Conservation (phyloP, 2,888 invertebrate species). For the Ormyrus thymus region DNA sequence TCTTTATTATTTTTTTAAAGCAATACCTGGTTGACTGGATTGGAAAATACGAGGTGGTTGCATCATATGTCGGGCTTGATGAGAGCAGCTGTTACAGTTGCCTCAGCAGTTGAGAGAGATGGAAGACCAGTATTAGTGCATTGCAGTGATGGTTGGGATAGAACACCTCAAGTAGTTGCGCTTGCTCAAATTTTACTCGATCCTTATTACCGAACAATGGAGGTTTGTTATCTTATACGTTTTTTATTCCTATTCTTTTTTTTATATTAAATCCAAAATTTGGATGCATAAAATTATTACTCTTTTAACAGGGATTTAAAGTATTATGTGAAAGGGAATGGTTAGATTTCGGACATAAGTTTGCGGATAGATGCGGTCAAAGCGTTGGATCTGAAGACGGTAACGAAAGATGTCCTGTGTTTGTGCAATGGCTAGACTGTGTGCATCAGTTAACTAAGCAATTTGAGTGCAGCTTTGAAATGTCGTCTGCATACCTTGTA, state of each 20-base stretch:
- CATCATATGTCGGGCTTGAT: slow-evolving; percentile 91
- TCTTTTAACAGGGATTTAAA: slow-evolving; percentile 87
- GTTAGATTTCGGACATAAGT: slow-evolving; percentile 99
- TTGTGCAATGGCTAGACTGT: slow-evolving; percentile 98
- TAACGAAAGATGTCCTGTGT: slow-evolving; percentile 98
- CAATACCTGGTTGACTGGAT: slow-evolving; percentile 84
- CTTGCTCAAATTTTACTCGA: slow-evolving; percentile 94
- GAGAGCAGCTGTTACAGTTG: slow-evolving; percentile 87
- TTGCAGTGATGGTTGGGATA: slow-evolving; percentile 99
- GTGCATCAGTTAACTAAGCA: slow-evolving; percentile 93
- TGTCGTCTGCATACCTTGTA: slow-evolving; percentile 94
- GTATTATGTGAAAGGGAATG: slow-evolving; percentile 96
- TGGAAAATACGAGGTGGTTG: slow-evolving; percentile 95
- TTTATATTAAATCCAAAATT: slow-evolving; percentile 10
- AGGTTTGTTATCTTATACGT: slow-evolving; percentile 76
- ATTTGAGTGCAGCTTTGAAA: slow-evolving; percentile 96
- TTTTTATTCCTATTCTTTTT: background rate
- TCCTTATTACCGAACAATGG: slow-evolving; percentile 94
- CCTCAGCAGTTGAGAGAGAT: slow-evolving; percentile 86
- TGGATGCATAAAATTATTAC: background rate
- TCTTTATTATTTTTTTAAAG: background rate
- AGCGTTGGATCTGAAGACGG: slow-evolving; percentile 87
- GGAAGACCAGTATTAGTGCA: slow-evolving; percentile 95
- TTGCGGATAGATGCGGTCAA: slow-evolving; percentile 94
- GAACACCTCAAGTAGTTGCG: slow-evolving; percentile 97